Evolutionary conservation across 2,888 invertebrate genomes (phyloP).

Genomic region (Microchrysa polita): DNA sequence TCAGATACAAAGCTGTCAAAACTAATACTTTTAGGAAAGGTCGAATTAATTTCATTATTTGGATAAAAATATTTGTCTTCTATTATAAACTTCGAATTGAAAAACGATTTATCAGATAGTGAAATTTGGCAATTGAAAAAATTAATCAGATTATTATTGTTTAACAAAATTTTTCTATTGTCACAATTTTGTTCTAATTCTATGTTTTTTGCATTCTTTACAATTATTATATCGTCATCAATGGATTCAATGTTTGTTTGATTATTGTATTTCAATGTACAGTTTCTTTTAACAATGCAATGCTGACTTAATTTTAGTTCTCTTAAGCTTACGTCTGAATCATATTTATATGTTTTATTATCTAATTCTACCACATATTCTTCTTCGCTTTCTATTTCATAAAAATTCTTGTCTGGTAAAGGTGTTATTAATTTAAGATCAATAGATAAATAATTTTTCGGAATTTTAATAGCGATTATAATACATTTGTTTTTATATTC

Average conservation of each 20-base stretch:
- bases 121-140: background rate
- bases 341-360: conserved; percentile 13
- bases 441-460: conserved; percentile 17
- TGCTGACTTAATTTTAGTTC: conserved; percentile 24
- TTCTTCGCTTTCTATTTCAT: conserved; percentile 10
- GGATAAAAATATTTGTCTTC: background rate
- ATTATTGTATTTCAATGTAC: background rate
- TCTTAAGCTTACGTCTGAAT: background rate
- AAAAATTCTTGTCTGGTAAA: conserved; percentile 7
- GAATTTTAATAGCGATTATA: conserved; percentile 37
- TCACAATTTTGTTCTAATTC: conserved; percentile 18
- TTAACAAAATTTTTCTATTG: conserved; percentile 7
- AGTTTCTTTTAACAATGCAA: conserved; percentile 22
- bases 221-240: conserved; percentile 1
- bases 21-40: background rate
- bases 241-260: background rate
- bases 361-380: conserved; percentile 22
- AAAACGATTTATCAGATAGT: background rate
- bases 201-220: conserved; percentile 4
- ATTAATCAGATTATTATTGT: conserved; percentile 3
- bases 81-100: background rate
- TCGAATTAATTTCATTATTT: background rate
- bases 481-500: conserved; percentile 23
- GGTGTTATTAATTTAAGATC: conserved; percentile 28
- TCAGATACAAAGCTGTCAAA: background rate